Percentiles rank a stretch among this genome's conserved stretches.
phyloP scores from a whole-genome alignment of 2,113 vertebrate species.

The Lophochroa leadbeateri region DNA sequence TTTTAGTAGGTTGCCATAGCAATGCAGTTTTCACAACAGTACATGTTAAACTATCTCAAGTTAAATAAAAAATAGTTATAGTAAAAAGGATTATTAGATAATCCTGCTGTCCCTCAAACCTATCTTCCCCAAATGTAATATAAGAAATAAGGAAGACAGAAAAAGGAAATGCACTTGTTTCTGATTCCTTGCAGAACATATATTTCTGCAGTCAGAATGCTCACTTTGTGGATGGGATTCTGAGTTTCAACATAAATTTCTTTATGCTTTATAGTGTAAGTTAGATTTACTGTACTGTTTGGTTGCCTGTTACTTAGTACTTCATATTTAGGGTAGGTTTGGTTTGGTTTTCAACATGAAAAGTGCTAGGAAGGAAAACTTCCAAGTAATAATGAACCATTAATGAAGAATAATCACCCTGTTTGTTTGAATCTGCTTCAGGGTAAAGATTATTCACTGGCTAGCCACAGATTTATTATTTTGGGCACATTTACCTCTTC shows the following conservation, averaged over 20 bases:
- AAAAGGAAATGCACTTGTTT: background rate
- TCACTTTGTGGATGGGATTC: background rate
- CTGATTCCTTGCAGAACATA: background rate
- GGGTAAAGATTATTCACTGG: background rate
- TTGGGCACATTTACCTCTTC: background rate
- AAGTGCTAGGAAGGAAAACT: background rate
- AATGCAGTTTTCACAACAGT: background rate
- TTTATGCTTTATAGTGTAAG: background rate
- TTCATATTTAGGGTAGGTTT: background rate
- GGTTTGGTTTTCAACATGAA: background rate
- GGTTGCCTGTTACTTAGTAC: background rate
- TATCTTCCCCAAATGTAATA: background rate
- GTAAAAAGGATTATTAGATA: background rate
- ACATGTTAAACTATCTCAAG: background rate
- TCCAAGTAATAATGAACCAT: background rate
- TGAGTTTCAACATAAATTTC: background rate
- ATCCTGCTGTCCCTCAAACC: background rate
- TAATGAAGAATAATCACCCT: background rate
- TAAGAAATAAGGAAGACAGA: background rate
- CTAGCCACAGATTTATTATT: background rate
- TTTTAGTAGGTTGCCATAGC: conserved; percentile 2
- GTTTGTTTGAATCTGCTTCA: background rate
- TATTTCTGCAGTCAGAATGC: background rate
- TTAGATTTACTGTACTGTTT: background rate
- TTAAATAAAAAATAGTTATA: background rate